Evolutionary conservation across 2,797 vertebrate genomes (phyloP), one percentile per base, ranked within the genome.

Genomic region (Ctenopoma multispine): DNA sequence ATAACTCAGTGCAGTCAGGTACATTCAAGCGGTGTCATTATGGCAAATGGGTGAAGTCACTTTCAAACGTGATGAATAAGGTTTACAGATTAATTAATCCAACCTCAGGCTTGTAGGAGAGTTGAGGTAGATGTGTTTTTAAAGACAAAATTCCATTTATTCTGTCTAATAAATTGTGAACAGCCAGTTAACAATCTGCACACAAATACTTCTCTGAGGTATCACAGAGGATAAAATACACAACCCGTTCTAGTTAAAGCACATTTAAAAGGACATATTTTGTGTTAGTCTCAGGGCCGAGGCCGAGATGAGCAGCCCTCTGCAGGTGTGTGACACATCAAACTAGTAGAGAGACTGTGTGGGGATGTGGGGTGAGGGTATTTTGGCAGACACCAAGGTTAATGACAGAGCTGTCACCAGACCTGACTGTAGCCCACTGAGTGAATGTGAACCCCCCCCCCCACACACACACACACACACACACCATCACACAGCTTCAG

Each of bases 371-470:
- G 66, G 40, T 44, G 12, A 59, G 23, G 77, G 15, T 71, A 3
- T 75, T 46, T 79, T 80, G 74, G 76, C 88, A 84, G 69, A 63
- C 76, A 53, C 87, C 87, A 91, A 92, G 88, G 92, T 93, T 92
- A 93, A 92, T 84, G 83, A 87, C 78, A 66, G 66, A 51, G 74
- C 83, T 83, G 80, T 84, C 79, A 73, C n/a, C 29, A 69, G 59
- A 38, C 20, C 72, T 68, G 68, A 66, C 64, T 71, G 46, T 59
- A 63, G 53, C 44, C 49, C 41, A 57, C 56, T 63, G 69, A 81
- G 62, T 77, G 74, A 81, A 77, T 53, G 29, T 56, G 72, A 61
- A 56, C 9, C 43, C 7, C 43, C n/a, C n/a, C n/a, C n/a, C n/a
- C n/a, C n/a, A n/a, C n/a, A n/a, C n/a, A 34, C 79, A 69, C 75